Base-by-base conservation (phyloP, 1,140 invertebrate genomes). In the Bombus waltoni region DNA sequence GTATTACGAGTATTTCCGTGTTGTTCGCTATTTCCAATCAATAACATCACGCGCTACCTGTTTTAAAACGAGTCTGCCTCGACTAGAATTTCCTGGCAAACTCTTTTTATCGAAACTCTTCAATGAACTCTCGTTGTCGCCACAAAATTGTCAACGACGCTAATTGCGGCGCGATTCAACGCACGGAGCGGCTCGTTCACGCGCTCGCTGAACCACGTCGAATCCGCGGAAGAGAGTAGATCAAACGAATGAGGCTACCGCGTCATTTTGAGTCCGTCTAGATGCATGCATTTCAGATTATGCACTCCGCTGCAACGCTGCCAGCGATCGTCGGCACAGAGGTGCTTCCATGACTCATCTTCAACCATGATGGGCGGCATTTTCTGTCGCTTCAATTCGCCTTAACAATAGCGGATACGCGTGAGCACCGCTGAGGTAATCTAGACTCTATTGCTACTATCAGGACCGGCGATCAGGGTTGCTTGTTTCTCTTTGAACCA, bases 371-470 rank as follows among this genome's bases (percentile, higher is more conserved):
- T 47, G 32, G 44, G 47, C 44, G 28, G 82, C 66, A 59, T 77
- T 59, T 72, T 47, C 15, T 25, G 13, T 42, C 10, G 44, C n/a
- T 25, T 40, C 44, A 59, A 82, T 75, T 57, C 70, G 38, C 40
- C 71, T 73, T 47, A 53, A 75, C 73, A 83, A 84, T 83, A 57
- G 59, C 44, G 68, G 70, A 88, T 75, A 83, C 72, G 73, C 82
- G 35, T 88, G 89, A 92, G 90, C 89, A 91, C 89, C 91, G 68
- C 92, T 93, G 91, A 92, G 75, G 92, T 92, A 93, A 93, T 93
- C 92, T 93, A 91, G 88, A 91, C 90, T 91, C 88, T 92, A 93
- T 93, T 92, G 91, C 86, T 86, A 80, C 81, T 94, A 94, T 94
- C 93, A 89, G 90, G 25, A 86, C 22, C 85, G 81, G 66, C 90